A percentile compares a stretch with the other conserved stretches of the same genome.
Conservation (phyloP, 2,888 invertebrate species). For the Agrilus mali region DNA sequence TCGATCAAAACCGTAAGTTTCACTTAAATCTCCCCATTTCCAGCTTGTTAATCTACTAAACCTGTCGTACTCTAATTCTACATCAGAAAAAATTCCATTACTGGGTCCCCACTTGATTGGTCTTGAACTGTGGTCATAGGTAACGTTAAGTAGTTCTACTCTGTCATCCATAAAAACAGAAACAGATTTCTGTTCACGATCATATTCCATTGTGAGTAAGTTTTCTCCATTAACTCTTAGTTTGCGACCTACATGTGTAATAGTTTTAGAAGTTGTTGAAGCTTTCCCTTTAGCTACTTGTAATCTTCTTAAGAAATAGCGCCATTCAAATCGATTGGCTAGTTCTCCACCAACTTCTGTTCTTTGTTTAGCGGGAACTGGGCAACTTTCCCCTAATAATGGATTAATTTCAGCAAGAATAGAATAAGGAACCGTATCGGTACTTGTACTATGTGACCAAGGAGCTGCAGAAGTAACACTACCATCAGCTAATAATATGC, state of each 20-base stretch:
- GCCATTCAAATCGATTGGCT: conserved; percentile 91
- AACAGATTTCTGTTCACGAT: conserved; percentile 72
- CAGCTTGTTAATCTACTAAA: conserved; percentile 80
- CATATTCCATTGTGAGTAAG: conserved; percentile 81
- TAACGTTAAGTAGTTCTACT: conserved; percentile 72
- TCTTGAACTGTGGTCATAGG: conserved; percentile 73
- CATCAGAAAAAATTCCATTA: conserved; percentile 76
- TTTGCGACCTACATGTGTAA: conserved; percentile 76
- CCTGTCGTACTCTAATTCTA: conserved; percentile 84
- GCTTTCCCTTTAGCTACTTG: conserved; percentile 47
- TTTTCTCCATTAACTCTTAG: conserved; percentile 85
- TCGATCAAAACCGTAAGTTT: conserved; percentile 82
- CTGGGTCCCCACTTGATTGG: conserved; percentile 78
- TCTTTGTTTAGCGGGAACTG: conserved; percentile 80
- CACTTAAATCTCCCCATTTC: conserved; percentile 87
- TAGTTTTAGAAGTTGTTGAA: conserved; percentile 43
- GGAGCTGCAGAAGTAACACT: conserved; percentile 69
- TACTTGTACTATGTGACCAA: conserved; percentile 79
- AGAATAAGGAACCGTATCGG: conserved; percentile 84
- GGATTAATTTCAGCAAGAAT: conserved; percentile 81
- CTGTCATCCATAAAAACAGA: conserved; percentile 81
- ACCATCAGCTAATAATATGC: conserved; percentile 69
- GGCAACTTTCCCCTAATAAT: conserved; percentile 79
- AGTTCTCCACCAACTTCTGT: conserved; percentile 83
- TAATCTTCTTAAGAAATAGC: conserved; percentile 75